Base-by-base conservation (phyloP, 2,797 vertebrate species). In the Bucorvus abyssinicus region DNA sequence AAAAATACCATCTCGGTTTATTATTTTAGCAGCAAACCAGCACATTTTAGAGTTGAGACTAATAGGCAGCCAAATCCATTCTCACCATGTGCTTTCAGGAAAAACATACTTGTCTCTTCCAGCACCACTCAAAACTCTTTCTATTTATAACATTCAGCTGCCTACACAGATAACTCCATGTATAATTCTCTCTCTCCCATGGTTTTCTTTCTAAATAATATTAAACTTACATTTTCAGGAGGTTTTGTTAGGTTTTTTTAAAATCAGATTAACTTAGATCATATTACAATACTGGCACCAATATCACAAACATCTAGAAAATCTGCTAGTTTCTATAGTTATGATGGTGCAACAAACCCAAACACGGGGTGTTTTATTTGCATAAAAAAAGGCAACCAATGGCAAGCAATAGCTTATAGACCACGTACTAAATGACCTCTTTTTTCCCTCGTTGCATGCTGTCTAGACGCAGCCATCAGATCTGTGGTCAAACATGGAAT, bases 81-180 rank as follows among this genome's bases (percentile, higher is more conserved):
- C 84, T 90, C 29, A 63, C 14, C 10, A 32, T 10, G 34, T 44
- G 15, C 40, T 87, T 90, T 67, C 49, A 11, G 44, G 67, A 84
- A 93, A 93, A 87, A 67, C 12, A 87, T 45, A 49, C 85, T 94
- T 73, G n/a, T 40, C 34, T 89, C 55, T 89, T 87, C 57, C 74
- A 96, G 65, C 76, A 89, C 36, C 45, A 80, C 55, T 93, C 75
- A 89, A 64, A 93, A 55, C 20, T 69, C 30, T 71, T 79, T 80
- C 75, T 90, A 68, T 95, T 96, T 96, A 81, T 74, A 93, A 89
- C 13, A 47, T 74, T 85, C 45, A 70, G 18, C 78, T 95, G 61
- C 60, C 75, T 83, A 49, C 76, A 77, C 9, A 93, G 81, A 76
- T 90, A 92, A 76, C 15, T 52, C 24, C 32, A 14, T 26, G 14